A percentile compares a stretch with the other conserved stretches of the same genome.
These are phyloP conservation scores for Radopholus similis DNA, from an alignment of 1,140 invertebrate species.

Conservation along the genomic window DNA sequence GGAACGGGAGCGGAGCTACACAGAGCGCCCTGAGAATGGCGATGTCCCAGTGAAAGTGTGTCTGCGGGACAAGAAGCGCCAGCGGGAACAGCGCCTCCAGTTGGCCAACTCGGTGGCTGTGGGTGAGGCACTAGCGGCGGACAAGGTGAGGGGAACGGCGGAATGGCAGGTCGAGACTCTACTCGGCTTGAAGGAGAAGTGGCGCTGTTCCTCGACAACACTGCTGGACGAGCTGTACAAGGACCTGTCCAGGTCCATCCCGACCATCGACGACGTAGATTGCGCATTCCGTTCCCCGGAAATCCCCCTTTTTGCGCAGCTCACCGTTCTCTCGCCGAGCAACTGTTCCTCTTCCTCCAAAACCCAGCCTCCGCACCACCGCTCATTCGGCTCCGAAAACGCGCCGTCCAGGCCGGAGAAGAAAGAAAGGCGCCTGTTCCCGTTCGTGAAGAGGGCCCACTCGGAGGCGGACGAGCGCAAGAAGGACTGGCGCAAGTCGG, in stretches of 20 bases:
- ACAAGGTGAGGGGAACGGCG: constrained; percentile 11
- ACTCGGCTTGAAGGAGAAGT: constrained; percentile 39
- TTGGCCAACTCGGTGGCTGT: constrained; percentile 32
- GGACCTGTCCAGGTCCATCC: constrained; percentile 50
- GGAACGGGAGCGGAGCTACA: too few species aligned
- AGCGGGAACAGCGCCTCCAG: constrained; percentile 20
- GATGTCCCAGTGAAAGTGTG: constrained; percentile 33
- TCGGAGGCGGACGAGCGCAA: neutral
- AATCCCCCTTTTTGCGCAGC: neutral
- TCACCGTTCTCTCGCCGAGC: constrained; percentile 12
- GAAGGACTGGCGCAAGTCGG: constrained; percentile 18
- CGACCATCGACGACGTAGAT: constrained; percentile 55
- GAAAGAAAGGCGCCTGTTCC: neutral
- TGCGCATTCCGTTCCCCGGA: neutral
- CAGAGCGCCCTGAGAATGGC: too few species aligned
- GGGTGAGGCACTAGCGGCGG: constrained; percentile 42
- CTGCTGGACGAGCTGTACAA: constrained; percentile 52
- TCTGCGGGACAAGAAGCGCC: constrained; percentile 54
- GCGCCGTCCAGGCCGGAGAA: neutral
- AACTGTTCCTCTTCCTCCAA: neutral
- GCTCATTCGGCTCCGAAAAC: neutral
- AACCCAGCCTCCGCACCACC: neutral
- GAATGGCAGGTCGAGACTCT: neutral
- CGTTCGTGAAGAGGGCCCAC: constrained; percentile 3
- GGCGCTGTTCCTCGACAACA: constrained; percentile 54